Evolutionary conservation across 2,888 invertebrate species (phyloP).

Genomic region (Cataglyphis rosenhaueri): DNA sequence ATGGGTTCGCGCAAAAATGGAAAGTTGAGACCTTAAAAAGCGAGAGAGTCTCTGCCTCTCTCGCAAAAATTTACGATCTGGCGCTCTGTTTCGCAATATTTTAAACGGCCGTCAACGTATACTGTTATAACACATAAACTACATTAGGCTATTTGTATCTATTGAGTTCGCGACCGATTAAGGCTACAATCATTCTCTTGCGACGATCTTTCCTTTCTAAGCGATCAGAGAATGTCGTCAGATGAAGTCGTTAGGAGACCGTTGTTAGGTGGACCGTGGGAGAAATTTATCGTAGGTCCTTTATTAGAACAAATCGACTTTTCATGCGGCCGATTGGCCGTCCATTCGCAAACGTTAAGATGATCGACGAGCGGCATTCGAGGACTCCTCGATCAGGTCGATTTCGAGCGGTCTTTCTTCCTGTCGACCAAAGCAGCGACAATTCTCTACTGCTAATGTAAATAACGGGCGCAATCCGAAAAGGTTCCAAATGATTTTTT

Average conservation of each 20-base stretch:
- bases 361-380: slow-evolving; percentile 40
- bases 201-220: slow-evolving; percentile 27
- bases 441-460: slow-evolving; percentile 24
- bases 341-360: slow-evolving; percentile 51
- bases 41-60: neutral
- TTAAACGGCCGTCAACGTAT: neutral
- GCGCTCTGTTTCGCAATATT: slow-evolving; percentile 12
- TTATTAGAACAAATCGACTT: slow-evolving; percentile 62
- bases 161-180: slow-evolving; percentile 19
- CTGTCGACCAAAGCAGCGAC: neutral
- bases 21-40: slow-evolving; percentile 41
- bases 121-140: neutral
- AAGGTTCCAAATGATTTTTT: neutral
- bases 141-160: slow-evolving; percentile 23
- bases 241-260: slow-evolving; percentile 56
- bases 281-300: slow-evolving; percentile 57
- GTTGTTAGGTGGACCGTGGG: slow-evolving; percentile 32
- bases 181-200: slow-evolving; percentile 25
- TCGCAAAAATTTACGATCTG: slow-evolving; percentile 2
- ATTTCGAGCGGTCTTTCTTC: slow-evolving; percentile 12
- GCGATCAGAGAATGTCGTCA: slow-evolving; percentile 38
- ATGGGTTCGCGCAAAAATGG: slow-evolving; percentile 31
- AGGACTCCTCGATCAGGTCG: slow-evolving; percentile 27
- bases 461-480: neutral
- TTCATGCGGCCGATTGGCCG: slow-evolving; percentile 56